A percentile compares a stretch with the other conserved stretches of the same genome.
These are phyloP conservation scores for Drosophila funebris DNA, from an alignment of 1,140 invertebrate species.

Conservation along the genomic window DNA sequence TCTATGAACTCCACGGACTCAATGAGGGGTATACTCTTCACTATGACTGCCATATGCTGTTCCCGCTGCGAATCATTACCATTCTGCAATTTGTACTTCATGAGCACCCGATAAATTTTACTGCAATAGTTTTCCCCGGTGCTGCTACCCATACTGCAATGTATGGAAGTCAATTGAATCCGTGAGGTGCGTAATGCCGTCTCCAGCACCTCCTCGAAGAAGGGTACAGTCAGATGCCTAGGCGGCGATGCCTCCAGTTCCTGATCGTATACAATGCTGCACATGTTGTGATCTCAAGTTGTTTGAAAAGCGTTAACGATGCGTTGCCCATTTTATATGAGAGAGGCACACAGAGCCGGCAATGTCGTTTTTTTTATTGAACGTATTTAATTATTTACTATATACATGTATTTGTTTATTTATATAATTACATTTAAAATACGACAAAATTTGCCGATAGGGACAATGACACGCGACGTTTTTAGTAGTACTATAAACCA, in stretches of 20 bases:
- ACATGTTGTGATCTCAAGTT: constrained; percentile 47
- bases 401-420: neutral
- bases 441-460: constrained; percentile 33
- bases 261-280: constrained; percentile 62
- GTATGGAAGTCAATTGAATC: constrained; percentile 32
- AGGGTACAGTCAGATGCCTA: constrained; percentile 56
- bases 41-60: constrained; percentile 49
- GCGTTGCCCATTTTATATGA: constrained; percentile 49
- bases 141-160: constrained; percentile 64
- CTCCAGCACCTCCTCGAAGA: constrained; percentile 73
- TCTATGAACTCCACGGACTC: constrained; percentile 60
- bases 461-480: constrained; percentile 40
- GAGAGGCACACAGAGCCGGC: neutral
- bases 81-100: constrained; percentile 35
- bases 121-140: constrained; percentile 77
- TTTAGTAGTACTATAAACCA: constrained; percentile 21
- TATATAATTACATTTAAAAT: constrained; percentile 56
- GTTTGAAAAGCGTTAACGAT: constrained; percentile 38
- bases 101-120: constrained; percentile 57
- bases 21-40: constrained; percentile 66
- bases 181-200: constrained; percentile 54
- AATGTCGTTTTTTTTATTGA: constrained; percentile 13
- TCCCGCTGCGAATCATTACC: neutral
- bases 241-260: constrained; percentile 54
- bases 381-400: constrained; percentile 34